Evolutionary conservation across 92 coral and sea anemone species (phyloP).

Genomic region (Palythoa grandis): DNA sequence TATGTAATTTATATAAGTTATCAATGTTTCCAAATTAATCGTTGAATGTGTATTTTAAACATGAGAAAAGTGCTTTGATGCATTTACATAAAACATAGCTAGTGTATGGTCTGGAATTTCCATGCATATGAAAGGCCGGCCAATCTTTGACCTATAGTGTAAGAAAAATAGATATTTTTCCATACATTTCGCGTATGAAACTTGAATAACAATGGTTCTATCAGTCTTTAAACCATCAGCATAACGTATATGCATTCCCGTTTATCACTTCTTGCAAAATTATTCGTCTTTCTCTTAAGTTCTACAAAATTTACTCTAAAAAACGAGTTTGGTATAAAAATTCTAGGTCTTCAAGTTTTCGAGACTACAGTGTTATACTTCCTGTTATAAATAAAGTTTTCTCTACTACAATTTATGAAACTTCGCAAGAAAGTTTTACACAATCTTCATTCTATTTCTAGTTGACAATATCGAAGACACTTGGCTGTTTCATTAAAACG

Average conservation of each 20-base stretch:
- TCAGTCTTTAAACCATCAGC: neutral
- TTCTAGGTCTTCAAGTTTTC: neutral
- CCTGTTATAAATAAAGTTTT: conserved; percentile 34
- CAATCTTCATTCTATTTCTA: no score
- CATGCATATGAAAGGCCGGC: no score
- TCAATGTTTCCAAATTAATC: neutral
- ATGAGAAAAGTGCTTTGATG: neutral
- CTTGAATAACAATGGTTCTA: no score
- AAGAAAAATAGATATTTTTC: no score
- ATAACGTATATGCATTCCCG: neutral
- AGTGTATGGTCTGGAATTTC: no score
- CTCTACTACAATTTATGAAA: conserved; percentile 32
- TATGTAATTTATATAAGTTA: neutral
- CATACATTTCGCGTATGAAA: no score
- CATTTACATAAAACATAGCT: no score
- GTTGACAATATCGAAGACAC: neutral
- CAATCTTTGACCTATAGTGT: no score
- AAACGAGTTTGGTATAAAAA: neutral
- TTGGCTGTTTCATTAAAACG: neutral
- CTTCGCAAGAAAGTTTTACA: conserved; percentile 4
- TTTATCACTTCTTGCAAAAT: conserved; percentile 10
- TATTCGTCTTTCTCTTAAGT: conserved; percentile 1
- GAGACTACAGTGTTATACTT: neutral
- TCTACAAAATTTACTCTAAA: neutral
- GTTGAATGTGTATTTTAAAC: neutral